A percentile compares a stretch with the other conserved stretches of the same genome.
Conservation (phyloP, 2,888 invertebrate species). For the Heliconius erato region DNA sequence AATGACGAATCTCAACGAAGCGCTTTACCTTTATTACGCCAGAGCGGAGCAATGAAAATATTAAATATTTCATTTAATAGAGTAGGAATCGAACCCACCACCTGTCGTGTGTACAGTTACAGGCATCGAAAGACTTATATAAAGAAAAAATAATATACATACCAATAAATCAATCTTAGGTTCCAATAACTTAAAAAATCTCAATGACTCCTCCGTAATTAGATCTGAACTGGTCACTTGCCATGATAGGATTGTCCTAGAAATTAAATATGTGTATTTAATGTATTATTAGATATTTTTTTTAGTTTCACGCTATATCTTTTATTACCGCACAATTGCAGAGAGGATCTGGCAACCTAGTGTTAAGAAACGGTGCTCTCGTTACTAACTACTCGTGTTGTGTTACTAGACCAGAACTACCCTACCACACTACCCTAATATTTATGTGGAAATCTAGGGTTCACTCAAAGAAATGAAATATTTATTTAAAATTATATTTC, state of each 20-base stretch:
- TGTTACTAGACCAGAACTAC: too few relatives aligned
- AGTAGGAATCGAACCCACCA: neutral
- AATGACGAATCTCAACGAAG: too few relatives aligned
- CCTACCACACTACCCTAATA: too few relatives aligned
- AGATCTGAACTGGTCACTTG: slow-evolving; percentile 88
- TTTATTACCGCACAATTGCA: neutral
- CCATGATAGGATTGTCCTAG: slow-evolving; percentile 93
- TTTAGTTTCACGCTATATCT: neutral
- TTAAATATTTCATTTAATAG: neutral
- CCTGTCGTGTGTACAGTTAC: too few relatives aligned
- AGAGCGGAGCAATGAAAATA: neutral
- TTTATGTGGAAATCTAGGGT: too few relatives aligned
- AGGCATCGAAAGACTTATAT: neutral
- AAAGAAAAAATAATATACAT: slow-evolving; percentile 50
- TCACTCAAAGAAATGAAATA: too few relatives aligned
- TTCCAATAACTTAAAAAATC: slow-evolving; percentile 91
- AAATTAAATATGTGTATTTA: slow-evolving; percentile 31
- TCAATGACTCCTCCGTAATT: slow-evolving; percentile 91
- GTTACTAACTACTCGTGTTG: too few relatives aligned
- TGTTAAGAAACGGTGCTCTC: too few relatives aligned
- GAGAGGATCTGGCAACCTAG: too few relatives aligned
- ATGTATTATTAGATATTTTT: neutral
- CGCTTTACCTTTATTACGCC: too few relatives aligned
- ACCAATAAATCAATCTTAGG: slow-evolving; percentile 94
- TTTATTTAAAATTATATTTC: too few relatives aligned